Conservation (phyloP, 2,888 invertebrate genomes). For the Troilus luridus region DNA sequence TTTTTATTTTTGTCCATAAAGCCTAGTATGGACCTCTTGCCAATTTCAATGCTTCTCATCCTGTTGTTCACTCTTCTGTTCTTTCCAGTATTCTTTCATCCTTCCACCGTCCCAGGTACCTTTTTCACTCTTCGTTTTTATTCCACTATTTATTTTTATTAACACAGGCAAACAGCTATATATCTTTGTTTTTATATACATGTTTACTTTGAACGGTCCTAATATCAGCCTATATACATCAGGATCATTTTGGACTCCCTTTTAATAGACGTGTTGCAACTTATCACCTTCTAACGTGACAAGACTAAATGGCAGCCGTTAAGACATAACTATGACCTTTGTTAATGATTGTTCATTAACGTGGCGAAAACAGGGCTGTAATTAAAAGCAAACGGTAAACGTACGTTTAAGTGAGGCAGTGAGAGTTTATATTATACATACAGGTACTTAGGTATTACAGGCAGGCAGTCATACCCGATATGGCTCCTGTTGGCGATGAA, state of each 20-base stretch:
- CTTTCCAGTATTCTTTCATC: too few relatives aligned
- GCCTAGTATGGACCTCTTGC: too few relatives aligned
- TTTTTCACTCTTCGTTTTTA: too few relatives aligned
- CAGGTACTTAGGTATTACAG: background rate
- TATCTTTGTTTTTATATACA: too few relatives aligned
- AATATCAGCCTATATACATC: too few relatives aligned
- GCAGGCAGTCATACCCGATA: background rate
- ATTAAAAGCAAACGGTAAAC: background rate
- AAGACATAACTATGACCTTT: background rate
- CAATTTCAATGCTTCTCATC: too few relatives aligned
- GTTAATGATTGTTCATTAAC: background rate
- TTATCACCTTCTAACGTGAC: background rate
- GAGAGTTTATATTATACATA: background rate
- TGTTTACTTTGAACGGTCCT: too few relatives aligned
- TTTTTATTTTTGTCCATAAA: too few relatives aligned
- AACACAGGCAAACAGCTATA: too few relatives aligned
- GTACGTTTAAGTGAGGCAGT: background rate
- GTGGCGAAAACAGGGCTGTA: background rate
- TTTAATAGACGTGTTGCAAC: background rate
- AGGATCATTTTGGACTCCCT: background rate
- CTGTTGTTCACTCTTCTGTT: too few relatives aligned
- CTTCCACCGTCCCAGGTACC: too few relatives aligned
- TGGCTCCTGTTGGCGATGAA: background rate
- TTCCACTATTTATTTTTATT: too few relatives aligned
- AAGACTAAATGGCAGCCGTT: background rate